phyloP scores from a whole-genome alignment of 2,888 invertebrate species.

The Drosophila macrospina region DNA sequence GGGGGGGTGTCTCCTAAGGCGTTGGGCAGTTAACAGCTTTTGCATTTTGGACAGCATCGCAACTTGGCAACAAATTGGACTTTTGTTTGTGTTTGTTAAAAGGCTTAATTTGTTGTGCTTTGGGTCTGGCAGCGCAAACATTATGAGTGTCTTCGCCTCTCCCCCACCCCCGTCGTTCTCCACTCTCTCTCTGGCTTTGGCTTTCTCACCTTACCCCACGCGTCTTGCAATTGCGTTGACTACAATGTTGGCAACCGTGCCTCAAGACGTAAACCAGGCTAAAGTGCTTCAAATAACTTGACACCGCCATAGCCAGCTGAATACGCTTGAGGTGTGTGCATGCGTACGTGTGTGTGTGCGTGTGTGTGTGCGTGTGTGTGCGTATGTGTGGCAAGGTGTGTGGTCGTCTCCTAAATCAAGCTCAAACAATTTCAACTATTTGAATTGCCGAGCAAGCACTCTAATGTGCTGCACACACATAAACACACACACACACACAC shows the following conservation, averaged over 20 bases:
- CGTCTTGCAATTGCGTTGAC: conserved; percentile 9
- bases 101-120: conserved; percentile 80
- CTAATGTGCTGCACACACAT: conserved; percentile 45
- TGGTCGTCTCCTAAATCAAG: conserved; percentile 72
- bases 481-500: conserved; percentile 8
- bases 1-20: conserved; percentile 32
- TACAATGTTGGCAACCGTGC: conserved; percentile 15
- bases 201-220: not conserved
- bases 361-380: not conserved
- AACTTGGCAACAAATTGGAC: conserved; percentile 80
- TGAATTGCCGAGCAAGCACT: conserved; percentile 73
- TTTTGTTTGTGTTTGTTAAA: conserved; percentile 80
- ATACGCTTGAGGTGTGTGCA: conserved; percentile 31
- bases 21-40: conserved; percentile 71
- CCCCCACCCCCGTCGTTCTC: not conserved
- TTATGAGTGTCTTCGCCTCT: conserved; percentile 60
- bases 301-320: conserved; percentile 51
- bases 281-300: conserved; percentile 79
- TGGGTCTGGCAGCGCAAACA: conserved; percentile 63
- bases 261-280: conserved; percentile 56
- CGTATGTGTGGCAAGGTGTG: conserved; percentile 27
- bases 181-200: not conserved
- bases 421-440: conserved; percentile 79
- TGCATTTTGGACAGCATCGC: conserved; percentile 70
- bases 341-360: conserved; percentile 7